Evolutionary conservation across 2,888 invertebrate genomes (phyloP).

Genomic region (Craniophora ligustri): DNA sequence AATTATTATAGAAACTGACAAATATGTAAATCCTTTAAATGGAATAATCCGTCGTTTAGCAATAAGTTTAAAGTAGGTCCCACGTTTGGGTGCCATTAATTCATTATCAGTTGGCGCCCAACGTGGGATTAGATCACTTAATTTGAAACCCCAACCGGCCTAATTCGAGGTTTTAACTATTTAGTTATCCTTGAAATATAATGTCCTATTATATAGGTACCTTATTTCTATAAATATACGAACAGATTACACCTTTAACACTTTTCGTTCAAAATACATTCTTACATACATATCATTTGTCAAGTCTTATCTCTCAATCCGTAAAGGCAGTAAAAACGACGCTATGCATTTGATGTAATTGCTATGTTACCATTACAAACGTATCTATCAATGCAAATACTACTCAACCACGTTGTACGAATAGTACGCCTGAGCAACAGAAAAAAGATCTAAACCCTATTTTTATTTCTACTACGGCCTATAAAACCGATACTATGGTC

Average conservation of each 20-base stretch:
- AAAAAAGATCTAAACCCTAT: constrained; percentile 48
- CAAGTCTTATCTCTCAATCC: no score
- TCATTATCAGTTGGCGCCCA: constrained; percentile 41
- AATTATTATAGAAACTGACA: background rate
- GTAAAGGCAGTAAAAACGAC: no score
- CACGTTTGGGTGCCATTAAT: constrained; percentile 47
- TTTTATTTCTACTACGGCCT: constrained; percentile 58
- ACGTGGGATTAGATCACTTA: constrained; percentile 21
- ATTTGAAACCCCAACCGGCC: no score
- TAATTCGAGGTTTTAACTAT: no score
- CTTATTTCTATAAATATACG: no score
- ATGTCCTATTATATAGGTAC: no score
- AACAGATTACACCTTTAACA: no score
- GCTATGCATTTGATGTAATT: background rate
- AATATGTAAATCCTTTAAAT: background rate
- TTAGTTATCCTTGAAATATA: no score
- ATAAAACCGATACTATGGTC: constrained; percentile 56
- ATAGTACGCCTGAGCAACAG: constrained; percentile 16
- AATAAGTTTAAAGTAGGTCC: constrained; percentile 37
- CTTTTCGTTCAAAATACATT: no score
- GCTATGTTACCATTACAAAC: background rate
- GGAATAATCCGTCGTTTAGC: constrained; percentile 8
- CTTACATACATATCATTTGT: no score
- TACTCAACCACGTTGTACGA: background rate
- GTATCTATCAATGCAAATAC: background rate